These are phyloP conservation scores for Bergia sp. DNA, from an alignment of 92 coral and sea anemone species.

Conservation along the genomic window DNA sequence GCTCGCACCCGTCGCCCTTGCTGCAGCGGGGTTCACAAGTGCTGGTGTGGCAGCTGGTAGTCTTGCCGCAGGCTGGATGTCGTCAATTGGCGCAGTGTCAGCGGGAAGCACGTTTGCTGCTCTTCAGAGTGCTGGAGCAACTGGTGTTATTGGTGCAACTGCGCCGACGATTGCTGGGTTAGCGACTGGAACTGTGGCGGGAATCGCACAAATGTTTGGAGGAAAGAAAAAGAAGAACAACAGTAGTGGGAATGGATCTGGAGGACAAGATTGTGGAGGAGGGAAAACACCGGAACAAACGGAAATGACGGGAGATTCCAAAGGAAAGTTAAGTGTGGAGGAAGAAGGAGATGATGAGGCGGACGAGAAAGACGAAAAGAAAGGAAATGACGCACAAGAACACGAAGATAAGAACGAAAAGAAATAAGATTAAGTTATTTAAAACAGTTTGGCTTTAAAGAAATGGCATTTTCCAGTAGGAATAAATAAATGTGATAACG, in stretches of 20 bases:
- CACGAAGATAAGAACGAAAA: background rate
- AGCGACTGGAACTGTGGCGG: conserved; percentile 3
- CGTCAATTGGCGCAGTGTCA: conserved; percentile 1
- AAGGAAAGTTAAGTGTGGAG: background rate
- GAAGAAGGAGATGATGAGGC: background rate
- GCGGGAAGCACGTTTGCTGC: conserved; percentile 20
- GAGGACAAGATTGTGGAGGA: background rate
- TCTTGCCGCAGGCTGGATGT: conserved; percentile 26
- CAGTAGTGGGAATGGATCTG: background rate
- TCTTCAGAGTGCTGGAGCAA: conserved; percentile 34
- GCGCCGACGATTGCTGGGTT: conserved; percentile 12
- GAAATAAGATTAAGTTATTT: background rate
- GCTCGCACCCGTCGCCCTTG: conserved; percentile 16
- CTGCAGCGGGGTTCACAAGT: conserved; percentile 17
- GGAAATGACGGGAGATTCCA: background rate
- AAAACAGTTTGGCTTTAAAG: too few relatives aligned
- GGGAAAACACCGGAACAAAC: background rate
- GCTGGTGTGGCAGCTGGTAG: conserved; percentile 26
- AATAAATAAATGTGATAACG: background rate
- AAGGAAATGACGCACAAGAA: background rate
- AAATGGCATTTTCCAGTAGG: background rate
- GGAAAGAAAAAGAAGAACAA: background rate
- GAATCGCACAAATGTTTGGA: background rate
- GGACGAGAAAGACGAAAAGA: background rate
- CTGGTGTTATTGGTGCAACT: conserved; percentile 9